Evolutionary conservation across 2,113 vertebrate genomes (phyloP).

Genomic region (Siphamia tubifer): DNA sequence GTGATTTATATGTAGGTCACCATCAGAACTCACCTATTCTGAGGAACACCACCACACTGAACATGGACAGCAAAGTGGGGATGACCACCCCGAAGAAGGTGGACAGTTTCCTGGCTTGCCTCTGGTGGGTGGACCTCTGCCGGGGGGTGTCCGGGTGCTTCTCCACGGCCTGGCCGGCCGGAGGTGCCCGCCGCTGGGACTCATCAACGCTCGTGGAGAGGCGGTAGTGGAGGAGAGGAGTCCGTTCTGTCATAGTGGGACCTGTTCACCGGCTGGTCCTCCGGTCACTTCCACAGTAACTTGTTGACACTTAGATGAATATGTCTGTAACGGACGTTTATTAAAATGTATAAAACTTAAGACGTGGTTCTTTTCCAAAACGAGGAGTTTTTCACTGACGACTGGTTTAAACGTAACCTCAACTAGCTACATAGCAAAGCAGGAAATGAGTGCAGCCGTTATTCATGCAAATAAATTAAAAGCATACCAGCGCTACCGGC

Average conservation of each 20-base stretch:
- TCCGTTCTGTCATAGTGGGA: slow-evolving; percentile 80
- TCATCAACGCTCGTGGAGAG: slow-evolving; percentile 81
- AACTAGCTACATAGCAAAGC: slow-evolving; percentile 1
- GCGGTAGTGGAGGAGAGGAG: slow-evolving; percentile 87
- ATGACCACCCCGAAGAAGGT: slow-evolving; percentile 90
- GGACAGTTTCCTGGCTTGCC: slow-evolving; percentile 80
- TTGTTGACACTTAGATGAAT: background rate
- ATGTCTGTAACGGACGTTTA: too few species aligned
- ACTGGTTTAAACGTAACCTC: background rate
- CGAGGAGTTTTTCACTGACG: background rate
- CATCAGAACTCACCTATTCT: slow-evolving; percentile 83
- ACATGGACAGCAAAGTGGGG: slow-evolving; percentile 91
- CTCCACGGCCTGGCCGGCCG: slow-evolving; percentile 47
- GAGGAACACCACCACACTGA: slow-evolving; percentile 91
- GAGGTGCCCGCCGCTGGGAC: slow-evolving; percentile 43
- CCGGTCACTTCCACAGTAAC: background rate
- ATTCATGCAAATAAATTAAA: background rate
- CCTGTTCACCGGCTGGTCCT: background rate
- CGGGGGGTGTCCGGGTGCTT: slow-evolving; percentile 21
- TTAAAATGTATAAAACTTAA: too few species aligned
- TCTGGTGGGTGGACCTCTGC: slow-evolving; percentile 2
- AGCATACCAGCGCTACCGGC: background rate
- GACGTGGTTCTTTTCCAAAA: background rate
- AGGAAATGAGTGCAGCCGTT: background rate
- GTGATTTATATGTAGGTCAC: background rate